phyloP scores from a whole-genome alignment of 2,113 vertebrate species.

The Mustela lutreola region DNA sequence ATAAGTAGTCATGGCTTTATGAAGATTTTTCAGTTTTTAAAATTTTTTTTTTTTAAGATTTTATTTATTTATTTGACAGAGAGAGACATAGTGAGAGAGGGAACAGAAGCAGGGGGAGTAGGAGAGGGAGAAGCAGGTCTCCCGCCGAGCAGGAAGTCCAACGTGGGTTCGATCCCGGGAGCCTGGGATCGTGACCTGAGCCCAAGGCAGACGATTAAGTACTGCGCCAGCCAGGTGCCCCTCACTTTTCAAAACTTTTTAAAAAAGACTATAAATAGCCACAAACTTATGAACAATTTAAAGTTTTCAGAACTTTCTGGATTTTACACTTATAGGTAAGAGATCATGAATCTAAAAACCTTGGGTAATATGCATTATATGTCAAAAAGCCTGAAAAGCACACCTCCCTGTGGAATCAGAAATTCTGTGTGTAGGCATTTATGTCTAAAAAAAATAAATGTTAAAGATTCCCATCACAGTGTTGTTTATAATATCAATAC shows the following conservation, averaged over 20 bases:
- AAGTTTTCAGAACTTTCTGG: conserved; percentile 1
- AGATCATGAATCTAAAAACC: not conserved
- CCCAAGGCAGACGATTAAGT: no score
- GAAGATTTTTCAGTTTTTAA: not conserved
- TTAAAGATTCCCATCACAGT: conserved; percentile 24
- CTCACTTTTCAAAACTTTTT: not conserved
- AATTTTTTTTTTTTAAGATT: not conserved
- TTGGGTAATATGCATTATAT: not conserved
- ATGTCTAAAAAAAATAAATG: conserved; percentile 4
- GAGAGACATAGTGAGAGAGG: no score
- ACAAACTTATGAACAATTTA: not conserved
- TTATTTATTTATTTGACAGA: no score
- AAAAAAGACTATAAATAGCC: not conserved
- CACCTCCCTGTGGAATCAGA: not conserved
- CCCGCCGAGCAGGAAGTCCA: no score
- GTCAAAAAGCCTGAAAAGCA: conserved; percentile 52
- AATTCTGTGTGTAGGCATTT: conserved; percentile 14
- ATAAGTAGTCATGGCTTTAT: not conserved
- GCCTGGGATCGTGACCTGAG: no score
- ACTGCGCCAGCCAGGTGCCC: no score
- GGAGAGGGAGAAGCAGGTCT: no score
- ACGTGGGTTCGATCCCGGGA: no score
- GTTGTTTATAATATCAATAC: not conserved
- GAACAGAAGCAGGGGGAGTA: no score
- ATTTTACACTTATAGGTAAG: conserved; percentile 40